Evolutionary conservation across 2,888 invertebrate species (phyloP).

Genomic region (Rhagonycha lutea): DNA sequence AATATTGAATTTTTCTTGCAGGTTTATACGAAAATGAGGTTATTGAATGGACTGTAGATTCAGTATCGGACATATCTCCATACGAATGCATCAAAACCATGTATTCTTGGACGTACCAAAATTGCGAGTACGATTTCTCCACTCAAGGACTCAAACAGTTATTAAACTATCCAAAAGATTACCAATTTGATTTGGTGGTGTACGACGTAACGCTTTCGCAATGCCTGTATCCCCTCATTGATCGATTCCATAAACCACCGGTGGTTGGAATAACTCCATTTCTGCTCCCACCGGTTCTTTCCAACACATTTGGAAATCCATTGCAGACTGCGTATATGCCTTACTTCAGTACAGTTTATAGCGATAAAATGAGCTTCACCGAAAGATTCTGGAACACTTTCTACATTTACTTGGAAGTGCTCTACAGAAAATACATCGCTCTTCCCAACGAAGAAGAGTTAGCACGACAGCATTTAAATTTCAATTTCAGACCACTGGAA

Average conservation of each 20-base stretch:
- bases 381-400: constrained; percentile 37
- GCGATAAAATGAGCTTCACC: constrained; percentile 34
- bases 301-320: constrained; percentile 33
- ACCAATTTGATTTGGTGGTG: constrained; percentile 35
- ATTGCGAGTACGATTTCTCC: constrained; percentile 22
- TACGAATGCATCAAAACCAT: neutral
- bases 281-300: neutral
- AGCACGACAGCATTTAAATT: constrained; percentile 36
- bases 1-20: neutral
- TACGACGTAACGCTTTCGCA: constrained; percentile 32
- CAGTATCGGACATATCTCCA: neutral
- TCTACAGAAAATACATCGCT: constrained; percentile 22
- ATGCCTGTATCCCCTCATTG: constrained; percentile 34
- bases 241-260: constrained; percentile 34
- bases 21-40: neutral
- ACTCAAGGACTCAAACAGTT: constrained; percentile 23
- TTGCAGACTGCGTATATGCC: constrained; percentile 39
- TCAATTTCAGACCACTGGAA: constrained; percentile 34
- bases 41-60: neutral
- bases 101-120: neutral
- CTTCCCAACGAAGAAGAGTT: constrained; percentile 29
- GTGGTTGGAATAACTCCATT: constrained; percentile 15
- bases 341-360: constrained; percentile 30
- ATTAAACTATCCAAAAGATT: constrained; percentile 30
- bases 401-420: constrained; percentile 14